Evolutionary conservation across 1,140 invertebrate genomes (phyloP), one percentile per base, ranked within the genome.

Genomic region (Daktulosphaira vitifoliae): DNA sequence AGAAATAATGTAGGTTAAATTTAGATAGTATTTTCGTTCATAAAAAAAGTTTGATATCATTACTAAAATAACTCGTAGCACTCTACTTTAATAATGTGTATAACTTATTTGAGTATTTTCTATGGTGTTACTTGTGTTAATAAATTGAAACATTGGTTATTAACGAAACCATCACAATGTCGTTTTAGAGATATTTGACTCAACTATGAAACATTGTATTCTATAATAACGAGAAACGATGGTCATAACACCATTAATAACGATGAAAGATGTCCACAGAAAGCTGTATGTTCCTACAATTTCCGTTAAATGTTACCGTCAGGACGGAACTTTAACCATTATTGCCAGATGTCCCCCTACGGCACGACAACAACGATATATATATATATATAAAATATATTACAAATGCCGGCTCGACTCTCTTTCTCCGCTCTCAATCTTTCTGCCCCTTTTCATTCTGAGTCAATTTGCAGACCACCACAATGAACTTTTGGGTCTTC

Each of bases 241-340:
- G 37, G 53, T 44, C 38, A 38, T 25, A 26, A 56, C 22, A n/a
- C 53, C 53, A 44, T 54, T 54, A 54, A 54, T 44, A 56, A 56
- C 37, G 53, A 26, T 18, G 53, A 44, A 56, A 26, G 38, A 59
- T 29, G 54, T 48, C 25, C 42, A 25, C 25, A 8, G 25, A 62
- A 56, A 44, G 53, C 38, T 44, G 22, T 25, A 44, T 26, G 38
- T 25, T 18, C 38, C 53, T 56, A 26, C 38, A 26, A 44, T 56
- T 26, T 44, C 53, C 38, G 53, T 44, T 42, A 56, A 59, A 62
- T 25, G 56, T 62, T 62, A 48, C 56, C 56, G 42, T 33, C 25
- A 59, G 18, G 16, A 46, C 42, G 16, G 42, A 62, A 62, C 56
- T 62, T 62, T 33, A 29, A 29, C 56, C 56, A 48, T 62, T 48